Evolutionary conservation across 2,797 vertebrate species (phyloP), one percentile per base, ranked within the genome.

Genomic region (Meda fulgida): DNA sequence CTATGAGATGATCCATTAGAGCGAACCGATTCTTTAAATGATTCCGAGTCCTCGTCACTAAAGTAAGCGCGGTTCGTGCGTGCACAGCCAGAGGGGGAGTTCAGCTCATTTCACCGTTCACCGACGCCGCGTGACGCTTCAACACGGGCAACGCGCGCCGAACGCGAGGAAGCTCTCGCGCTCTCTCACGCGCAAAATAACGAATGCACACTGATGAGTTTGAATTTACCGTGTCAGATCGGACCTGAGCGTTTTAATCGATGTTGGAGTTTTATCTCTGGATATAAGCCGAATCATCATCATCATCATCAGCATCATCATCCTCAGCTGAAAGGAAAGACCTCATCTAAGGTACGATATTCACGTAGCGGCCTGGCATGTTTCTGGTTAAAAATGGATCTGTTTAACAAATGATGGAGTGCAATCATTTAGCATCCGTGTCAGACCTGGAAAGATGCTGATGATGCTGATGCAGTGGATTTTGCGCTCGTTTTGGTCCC

Each of bases 51-150:
- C 31, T 55, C 23, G 40, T 89, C 80, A 88, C 84, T 81, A 88
- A 88, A 78, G 55, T 43, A 16, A 67, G 78, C 80, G 67, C 65
- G 66, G 48, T 81, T 55, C 26, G 79, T 60, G 84, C 79, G 79
- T 55, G 81, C 86, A 81, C 84, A 80, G 85, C 89, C 83, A 76
- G 90, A 18, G 84, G 90, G 93, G 90, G 92, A 91, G 84, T 89
- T 87, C 66, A 89, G 86, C 91, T 92, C 87, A 83, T 88, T 89
- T 90, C 89, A 89, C 91, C 91, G 91, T 90, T 93, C 87, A 88
- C 89, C 92, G 92, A 88, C 91, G 90, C 92, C 87, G 84, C 55
- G 93, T 94, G 93, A 94, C 93, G 92, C 91, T 89, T 89, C 89
- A 75, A 84, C 72, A 90, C 91, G 90, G 91, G 89, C 90, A 91